These are phyloP conservation scores for Ophion ellenae DNA, from an alignment of 2,888 invertebrate genomes.

Conservation along the genomic window DNA sequence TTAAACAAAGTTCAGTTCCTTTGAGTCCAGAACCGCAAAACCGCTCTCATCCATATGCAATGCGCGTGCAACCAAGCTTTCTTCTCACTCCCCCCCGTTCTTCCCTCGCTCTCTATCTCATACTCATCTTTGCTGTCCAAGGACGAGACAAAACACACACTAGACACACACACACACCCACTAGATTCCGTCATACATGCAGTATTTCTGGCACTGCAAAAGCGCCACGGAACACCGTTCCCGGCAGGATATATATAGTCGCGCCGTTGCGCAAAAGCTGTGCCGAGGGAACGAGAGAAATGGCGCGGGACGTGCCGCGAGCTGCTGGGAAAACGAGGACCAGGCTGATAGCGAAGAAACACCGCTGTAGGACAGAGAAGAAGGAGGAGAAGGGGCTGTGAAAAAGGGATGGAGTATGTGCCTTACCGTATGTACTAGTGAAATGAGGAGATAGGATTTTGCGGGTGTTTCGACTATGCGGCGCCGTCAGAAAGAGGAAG, in stretches of 20 bases:
- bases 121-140: not conserved
- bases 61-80: not conserved
- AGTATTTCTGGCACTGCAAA: constrained; percentile 40
- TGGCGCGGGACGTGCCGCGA: constrained; percentile 36
- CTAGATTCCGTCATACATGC: constrained; percentile 9
- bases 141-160: not conserved
- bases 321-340: constrained; percentile 39
- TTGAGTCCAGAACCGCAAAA: not conserved
- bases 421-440: constrained; percentile 3
- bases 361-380: constrained; percentile 40
- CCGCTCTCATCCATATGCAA: not conserved
- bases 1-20: not conserved
- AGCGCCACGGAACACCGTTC: constrained; percentile 26
- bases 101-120: not conserved
- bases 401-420: not conserved
- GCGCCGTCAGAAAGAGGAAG: constrained; percentile 24
- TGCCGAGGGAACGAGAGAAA: constrained; percentile 46
- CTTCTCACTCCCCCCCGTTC: not conserved
- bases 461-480: constrained; percentile 56
- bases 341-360: constrained; percentile 41
- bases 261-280: constrained; percentile 38
- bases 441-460: constrained; percentile 36
- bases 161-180: not conserved
- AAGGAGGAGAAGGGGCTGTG: not conserved
- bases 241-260: constrained; percentile 39